These are phyloP conservation scores for Centroberyx gerrardi DNA, from an alignment of 2,797 vertebrate genomes.

Conservation along the genomic window DNA sequence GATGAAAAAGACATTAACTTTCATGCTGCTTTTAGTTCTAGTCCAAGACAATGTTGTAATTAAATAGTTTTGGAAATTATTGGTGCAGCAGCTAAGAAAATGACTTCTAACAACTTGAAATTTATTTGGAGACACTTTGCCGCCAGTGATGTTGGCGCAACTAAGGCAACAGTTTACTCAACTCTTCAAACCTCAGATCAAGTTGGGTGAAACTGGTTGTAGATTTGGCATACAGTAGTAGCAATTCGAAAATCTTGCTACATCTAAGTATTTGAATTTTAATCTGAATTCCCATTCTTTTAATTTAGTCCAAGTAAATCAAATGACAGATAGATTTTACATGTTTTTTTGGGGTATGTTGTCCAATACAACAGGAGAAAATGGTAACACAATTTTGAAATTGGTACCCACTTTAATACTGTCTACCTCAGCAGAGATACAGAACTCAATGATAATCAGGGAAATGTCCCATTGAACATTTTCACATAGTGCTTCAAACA, in stretches of 20 bases:
- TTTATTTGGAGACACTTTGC: not conserved
- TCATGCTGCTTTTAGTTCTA: not conserved
- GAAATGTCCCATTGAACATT: too few relatives aligned
- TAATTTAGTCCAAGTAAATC: too few relatives aligned
- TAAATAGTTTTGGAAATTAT: not conserved
- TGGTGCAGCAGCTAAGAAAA: not conserved
- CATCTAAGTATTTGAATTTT: too few relatives aligned
- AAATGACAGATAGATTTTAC: not conserved
- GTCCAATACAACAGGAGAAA: not conserved
- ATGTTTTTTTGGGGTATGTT: not conserved
- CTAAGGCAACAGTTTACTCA: conserved; percentile 14
- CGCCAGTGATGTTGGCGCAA: not conserved
- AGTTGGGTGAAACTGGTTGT: not conserved
- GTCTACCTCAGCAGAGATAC: not conserved
- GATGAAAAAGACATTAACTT: too few relatives aligned
- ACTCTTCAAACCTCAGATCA: conserved; percentile 2
- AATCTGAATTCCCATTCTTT: too few relatives aligned
- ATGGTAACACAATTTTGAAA: not conserved
- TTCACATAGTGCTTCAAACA: too few relatives aligned
- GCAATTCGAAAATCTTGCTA: not conserved
- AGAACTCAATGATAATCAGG: too few relatives aligned
- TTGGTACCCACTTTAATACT: not conserved
- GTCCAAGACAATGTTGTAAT: not conserved
- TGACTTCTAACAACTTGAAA: not conserved
- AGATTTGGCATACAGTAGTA: not conserved